phyloP scores from a whole-genome alignment of 2,797 vertebrate species.

The Ciconia nigra region DNA sequence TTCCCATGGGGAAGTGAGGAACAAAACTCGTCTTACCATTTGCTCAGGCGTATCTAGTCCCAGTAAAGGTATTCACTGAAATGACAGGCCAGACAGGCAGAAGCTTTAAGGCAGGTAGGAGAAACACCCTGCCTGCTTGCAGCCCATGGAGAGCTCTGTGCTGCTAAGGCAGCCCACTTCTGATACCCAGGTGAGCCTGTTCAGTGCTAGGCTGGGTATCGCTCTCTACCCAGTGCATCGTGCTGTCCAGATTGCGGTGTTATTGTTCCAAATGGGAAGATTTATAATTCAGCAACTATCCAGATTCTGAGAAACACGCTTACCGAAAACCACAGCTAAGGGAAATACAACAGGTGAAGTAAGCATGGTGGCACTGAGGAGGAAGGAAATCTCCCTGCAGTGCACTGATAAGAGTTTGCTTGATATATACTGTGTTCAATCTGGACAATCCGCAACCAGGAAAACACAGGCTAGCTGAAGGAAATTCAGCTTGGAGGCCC shows the following conservation, averaged over 20 bases:
- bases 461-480: slow-evolving; percentile 34
- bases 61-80: background rate
- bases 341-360: slow-evolving; percentile 36
- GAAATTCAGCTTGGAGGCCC: background rate
- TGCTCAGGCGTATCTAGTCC: background rate
- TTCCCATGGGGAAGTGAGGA: background rate
- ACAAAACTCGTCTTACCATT: background rate
- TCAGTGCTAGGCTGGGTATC: background rate
- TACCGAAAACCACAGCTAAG: background rate
- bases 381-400: slow-evolving; percentile 57
- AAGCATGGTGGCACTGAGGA: background rate
- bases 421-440: background rate
- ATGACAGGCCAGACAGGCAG: background rate
- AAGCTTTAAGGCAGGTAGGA: background rate
- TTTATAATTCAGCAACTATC: background rate
- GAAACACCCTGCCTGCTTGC: background rate
- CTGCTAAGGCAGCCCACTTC: background rate
- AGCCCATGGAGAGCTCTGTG: background rate
- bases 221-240: background rate
- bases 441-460: background rate
- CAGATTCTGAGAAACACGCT: background rate
- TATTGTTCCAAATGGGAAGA: background rate
- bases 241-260: background rate
- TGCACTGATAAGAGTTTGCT: slow-evolving; percentile 25
- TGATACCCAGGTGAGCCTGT: background rate